Base-by-base conservation (phyloP, 2,888 invertebrate genomes). In the Clanis bilineata region DNA sequence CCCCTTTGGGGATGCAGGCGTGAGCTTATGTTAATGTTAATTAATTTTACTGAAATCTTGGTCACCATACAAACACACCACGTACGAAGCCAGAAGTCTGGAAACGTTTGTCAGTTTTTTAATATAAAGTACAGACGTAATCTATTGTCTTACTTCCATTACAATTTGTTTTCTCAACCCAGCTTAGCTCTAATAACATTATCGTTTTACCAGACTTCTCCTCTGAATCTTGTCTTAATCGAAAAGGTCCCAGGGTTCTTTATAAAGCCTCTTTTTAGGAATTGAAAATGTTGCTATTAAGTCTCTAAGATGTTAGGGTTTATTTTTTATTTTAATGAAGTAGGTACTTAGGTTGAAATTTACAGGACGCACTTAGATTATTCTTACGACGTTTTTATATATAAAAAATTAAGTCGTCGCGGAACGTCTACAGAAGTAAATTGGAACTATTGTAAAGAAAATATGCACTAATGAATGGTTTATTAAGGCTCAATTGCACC, bases 111-210 rank as follows among this genome's bases (percentile, higher is more conserved):
- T 41, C 18, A 41, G 18, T 32, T 32, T 44, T 23, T 28, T 28
- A 47, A 47, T 28, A 51, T 51, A 51, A 32, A 10, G 51, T 28
- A 32, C 10, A 32, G 18, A 23, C 18, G 51, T 51, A 32, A 51
- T 51, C 32, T 18, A 32, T 51, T 51, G 28, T 51, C 51, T 28
- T 28, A 28, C 32, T 51, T 51, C 51, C 51, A 51, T 51, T 51
- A 32, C 51, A 32, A 51, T 51, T 51, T 51, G 51, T 28, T 51
- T 41, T 32, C n/a, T 51, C 18, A 45, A 4, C 10, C n/a, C 18
- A 28, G 51, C 32, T 51, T 28, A 51, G 32, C 18, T 22, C 9
- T 51, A 18, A 51, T 51, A 51, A 51, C 3, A 28, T 51, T 51
- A 47, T 47, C 28, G n/a, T 45, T 15, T 47, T 4, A 18, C 15